Percentiles rank a stretch among this genome's conserved stretches.
Evolutionary conservation across 2,888 invertebrate genomes (phyloP).

Genomic region (Tholera decimalis): DNA sequence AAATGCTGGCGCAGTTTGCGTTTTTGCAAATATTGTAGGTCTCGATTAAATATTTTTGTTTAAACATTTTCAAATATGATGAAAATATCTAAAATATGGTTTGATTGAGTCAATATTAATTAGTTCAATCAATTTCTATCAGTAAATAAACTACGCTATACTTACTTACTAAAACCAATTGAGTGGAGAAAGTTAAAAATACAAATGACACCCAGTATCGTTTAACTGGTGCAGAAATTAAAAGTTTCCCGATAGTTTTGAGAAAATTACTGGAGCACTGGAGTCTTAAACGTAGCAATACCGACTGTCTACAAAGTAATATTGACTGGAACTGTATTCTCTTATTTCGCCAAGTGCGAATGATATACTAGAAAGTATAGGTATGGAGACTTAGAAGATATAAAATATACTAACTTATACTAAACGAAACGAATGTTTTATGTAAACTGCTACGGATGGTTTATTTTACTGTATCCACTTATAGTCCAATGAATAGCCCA

Average conservation of each 20-base stretch:
- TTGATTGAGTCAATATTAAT: not conserved
- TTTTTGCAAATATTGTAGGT: not conserved
- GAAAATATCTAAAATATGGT: not conserved
- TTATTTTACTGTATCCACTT: too few relatives aligned
- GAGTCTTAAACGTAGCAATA: conserved; percentile 9
- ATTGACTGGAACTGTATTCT: not conserved
- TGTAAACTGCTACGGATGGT: too few relatives aligned
- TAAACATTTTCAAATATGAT: not conserved
- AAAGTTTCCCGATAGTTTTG: conserved; percentile 40
- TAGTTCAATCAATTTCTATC: not conserved
- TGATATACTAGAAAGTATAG: not conserved
- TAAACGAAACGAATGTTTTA: too few relatives aligned
- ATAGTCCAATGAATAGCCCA: too few relatives aligned
- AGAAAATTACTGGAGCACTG: conserved; percentile 18
- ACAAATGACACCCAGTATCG: conserved; percentile 16
- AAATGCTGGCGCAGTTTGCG: conserved; percentile 6
- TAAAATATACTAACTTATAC: not conserved
- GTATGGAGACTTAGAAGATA: not conserved
- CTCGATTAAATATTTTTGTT: not conserved
- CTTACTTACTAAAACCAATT: conserved; percentile 1
- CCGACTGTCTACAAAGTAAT: conserved; percentile 3
- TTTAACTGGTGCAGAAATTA: conserved; percentile 17
- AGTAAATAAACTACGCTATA: not conserved
- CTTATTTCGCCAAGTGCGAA: not conserved
- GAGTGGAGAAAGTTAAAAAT: conserved; percentile 10